A percentile compares a stretch with the other conserved stretches of the same genome.
Conservation (phyloP, 2,113 vertebrate genomes). For the Ceyx margarethae region DNA sequence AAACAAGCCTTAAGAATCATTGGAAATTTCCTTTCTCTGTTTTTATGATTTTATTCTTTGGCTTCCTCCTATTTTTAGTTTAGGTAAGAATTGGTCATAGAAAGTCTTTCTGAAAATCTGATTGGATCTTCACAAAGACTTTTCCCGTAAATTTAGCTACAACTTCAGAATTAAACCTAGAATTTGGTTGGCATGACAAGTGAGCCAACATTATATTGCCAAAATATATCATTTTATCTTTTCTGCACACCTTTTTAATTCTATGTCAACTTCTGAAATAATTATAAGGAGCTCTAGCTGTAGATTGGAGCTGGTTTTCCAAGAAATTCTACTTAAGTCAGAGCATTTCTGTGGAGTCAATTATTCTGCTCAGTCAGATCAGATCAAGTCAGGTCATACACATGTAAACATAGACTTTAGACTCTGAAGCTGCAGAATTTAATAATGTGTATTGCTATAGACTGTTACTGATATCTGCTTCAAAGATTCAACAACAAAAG, state of each 20-base stretch:
- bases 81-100: neutral
- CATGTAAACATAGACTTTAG: neutral
- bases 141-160: neutral
- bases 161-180: neutral
- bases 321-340: neutral
- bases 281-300: slow-evolving; percentile 18
- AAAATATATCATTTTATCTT: slow-evolving; percentile 33
- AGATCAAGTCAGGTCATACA: neutral
- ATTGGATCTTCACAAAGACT: neutral
- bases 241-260: slow-evolving; percentile 11
- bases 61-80: neutral
- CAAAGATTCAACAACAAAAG: neutral
- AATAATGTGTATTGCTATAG: neutral
- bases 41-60: neutral
- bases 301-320: neutral
- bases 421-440: neutral
- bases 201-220: neutral
- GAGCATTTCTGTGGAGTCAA: neutral
- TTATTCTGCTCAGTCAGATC: neutral
- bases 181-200: slow-evolving; percentile 4
- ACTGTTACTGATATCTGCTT: neutral
- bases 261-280: slow-evolving; percentile 23
- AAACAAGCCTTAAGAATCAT: neutral
- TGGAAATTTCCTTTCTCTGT: neutral
- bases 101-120: neutral